Percentiles rank a stretch among this genome's conserved stretches.
These are phyloP conservation scores for Venusia cambrica DNA, from an alignment of 2,888 invertebrate genomes.

Conservation along the genomic window DNA sequence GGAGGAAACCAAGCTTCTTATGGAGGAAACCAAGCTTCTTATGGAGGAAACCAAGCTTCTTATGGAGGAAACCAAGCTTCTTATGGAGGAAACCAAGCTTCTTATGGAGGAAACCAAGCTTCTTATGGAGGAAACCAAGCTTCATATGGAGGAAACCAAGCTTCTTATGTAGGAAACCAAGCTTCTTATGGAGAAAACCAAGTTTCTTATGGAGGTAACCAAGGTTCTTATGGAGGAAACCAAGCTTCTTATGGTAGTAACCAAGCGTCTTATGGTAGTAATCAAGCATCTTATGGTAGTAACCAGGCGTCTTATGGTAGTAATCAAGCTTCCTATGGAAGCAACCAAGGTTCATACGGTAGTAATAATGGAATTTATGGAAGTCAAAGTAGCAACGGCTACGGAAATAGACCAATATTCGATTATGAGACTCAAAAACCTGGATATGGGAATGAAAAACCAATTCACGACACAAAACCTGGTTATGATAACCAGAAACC, in stretches of 20 bases:
- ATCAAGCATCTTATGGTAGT: slow-evolving; percentile 14
- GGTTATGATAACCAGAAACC: slow-evolving; percentile 17
- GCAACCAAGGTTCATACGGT: slow-evolving; percentile 6
- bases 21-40: slow-evolving; percentile 13
- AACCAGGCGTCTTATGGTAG: slow-evolving; percentile 13
- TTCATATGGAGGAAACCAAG: slow-evolving; percentile 9
- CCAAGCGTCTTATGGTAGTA: too few relatives aligned
- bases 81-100: slow-evolving; percentile 14
- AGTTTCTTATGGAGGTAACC: slow-evolving; percentile 4
- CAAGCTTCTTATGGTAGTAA: slow-evolving; percentile 4
- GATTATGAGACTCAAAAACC: slow-evolving; percentile 20
- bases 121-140: slow-evolving; percentile 14
- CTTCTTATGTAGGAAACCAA: slow-evolving; percentile 2
- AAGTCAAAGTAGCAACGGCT: slow-evolving; percentile 13
- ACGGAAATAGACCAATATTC: slow-evolving; percentile 17
- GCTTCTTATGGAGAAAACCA: slow-evolving; percentile 5
- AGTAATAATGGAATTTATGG: slow-evolving; percentile 5
- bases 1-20: slow-evolving; percentile 14
- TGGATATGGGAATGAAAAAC: slow-evolving; percentile 17
- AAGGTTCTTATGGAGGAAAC: slow-evolving; percentile 5
- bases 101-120: slow-evolving; percentile 14
- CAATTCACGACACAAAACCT: slow-evolving; percentile 17
- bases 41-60: slow-evolving; percentile 5
- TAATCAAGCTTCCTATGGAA: slow-evolving; percentile 10
- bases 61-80: slow-evolving; percentile 2